A percentile compares a stretch with the other conserved stretches of the same genome.
Conservation (phyloP, 2,888 invertebrate species). For the Micropterix aruncella region DNA sequence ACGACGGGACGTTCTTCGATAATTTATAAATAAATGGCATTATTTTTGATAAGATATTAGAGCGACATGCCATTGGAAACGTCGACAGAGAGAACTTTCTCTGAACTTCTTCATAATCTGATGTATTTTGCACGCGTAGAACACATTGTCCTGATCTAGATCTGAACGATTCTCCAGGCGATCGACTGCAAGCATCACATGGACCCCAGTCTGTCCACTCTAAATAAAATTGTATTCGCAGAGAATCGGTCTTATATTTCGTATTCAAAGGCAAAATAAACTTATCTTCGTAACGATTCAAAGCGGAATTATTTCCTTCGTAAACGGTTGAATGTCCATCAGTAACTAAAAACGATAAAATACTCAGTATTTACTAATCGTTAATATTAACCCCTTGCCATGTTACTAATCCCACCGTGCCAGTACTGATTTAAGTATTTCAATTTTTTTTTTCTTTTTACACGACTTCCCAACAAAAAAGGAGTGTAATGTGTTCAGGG, state of each 20-base stretch:
- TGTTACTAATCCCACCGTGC: neutral
- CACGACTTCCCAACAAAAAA: too few relatives aligned
- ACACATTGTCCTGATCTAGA: slow-evolving; percentile 23
- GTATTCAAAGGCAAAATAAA: neutral
- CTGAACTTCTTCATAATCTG: neutral
- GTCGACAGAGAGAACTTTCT: neutral
- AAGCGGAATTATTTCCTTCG: neutral
- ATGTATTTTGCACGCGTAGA: neutral
- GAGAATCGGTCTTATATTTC: neutral
- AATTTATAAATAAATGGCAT: slow-evolving; percentile 12
- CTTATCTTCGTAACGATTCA: neutral
- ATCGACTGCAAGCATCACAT: slow-evolving; percentile 30
- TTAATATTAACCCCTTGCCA: too few relatives aligned
- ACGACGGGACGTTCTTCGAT: slow-evolving; percentile 25
- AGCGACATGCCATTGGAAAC: neutral
- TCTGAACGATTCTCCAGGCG: slow-evolving; percentile 21
- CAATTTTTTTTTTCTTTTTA: too few relatives aligned
- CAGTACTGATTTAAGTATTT: neutral
- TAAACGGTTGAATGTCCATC: too few relatives aligned
- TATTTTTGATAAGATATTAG: neutral
- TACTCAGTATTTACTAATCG: too few relatives aligned
- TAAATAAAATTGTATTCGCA: slow-evolving; percentile 15
- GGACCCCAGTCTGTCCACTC: slow-evolving; percentile 34
- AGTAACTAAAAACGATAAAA: too few relatives aligned
- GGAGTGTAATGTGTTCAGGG: too few relatives aligned